Conservation (phyloP, 2,888 invertebrate species). For the Ryuthela nishihirai region DNA sequence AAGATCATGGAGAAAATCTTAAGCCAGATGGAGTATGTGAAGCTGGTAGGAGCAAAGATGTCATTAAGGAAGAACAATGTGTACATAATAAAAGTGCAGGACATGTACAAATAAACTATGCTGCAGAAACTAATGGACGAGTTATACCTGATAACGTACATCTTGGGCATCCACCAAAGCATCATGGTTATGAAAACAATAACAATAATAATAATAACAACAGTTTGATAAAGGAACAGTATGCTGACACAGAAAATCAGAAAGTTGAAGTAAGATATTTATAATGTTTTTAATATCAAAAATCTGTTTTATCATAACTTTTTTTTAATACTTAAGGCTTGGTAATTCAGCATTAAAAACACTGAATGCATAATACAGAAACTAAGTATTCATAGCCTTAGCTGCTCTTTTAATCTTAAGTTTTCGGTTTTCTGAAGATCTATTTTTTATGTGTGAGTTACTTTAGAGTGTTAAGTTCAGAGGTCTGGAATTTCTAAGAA, state of each 20-base stretch:
- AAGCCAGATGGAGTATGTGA: constrained; percentile 7
- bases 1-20: constrained; percentile 39
- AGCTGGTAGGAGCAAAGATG: neutral
- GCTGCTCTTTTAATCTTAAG: too few species aligned
- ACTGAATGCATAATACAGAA: too few species aligned
- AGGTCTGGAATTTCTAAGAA: too few species aligned
- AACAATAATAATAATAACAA: neutral
- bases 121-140: neutral
- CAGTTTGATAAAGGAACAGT: neutral
- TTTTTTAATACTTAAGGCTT: too few species aligned
- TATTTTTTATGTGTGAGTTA: too few species aligned
- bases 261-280: constrained; percentile 2
- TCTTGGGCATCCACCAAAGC: neutral
- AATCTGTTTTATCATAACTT: neutral
- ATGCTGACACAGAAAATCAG: neutral
- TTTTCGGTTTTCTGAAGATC: too few species aligned
- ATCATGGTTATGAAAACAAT: neutral
- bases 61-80: neutral
- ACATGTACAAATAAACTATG: neutral
- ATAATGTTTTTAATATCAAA: neutral
- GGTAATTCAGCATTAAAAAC: too few species aligned
- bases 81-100: neutral
- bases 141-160: neutral
- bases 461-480: too few species aligned
- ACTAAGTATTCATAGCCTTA: too few species aligned